Conservation (phyloP, 2,113 vertebrate species). For the Mobula hypostoma region DNA sequence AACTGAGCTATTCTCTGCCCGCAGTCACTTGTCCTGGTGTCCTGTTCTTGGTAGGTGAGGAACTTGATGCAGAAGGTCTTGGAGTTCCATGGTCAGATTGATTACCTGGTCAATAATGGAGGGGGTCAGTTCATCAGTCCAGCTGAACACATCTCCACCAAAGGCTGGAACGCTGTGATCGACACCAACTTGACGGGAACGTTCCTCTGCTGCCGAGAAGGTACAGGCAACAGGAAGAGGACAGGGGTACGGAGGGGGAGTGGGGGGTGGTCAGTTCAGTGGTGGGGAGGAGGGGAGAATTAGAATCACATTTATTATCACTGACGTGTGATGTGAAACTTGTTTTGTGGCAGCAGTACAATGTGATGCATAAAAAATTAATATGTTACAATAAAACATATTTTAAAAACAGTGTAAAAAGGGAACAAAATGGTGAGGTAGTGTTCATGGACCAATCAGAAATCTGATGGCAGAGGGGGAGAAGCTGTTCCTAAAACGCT, state of each 20-base stretch:
- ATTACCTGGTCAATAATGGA: conserved; percentile 88
- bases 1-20: neutral
- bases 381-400: too few relatives aligned
- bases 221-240: conserved; percentile 45
- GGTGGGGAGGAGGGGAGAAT: too few relatives aligned
- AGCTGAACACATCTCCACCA: conserved; percentile 63
- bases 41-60: conserved; percentile 66
- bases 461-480: too few relatives aligned
- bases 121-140: conserved; percentile 79
- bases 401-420: too few relatives aligned
- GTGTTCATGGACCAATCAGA: too few relatives aligned
- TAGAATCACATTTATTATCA: too few relatives aligned
- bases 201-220: conserved; percentile 88
- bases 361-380: too few relatives aligned
- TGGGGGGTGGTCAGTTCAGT: neutral
- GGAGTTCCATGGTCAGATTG: conserved; percentile 62
- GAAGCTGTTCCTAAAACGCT: too few relatives aligned
- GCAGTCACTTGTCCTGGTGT: neutral
- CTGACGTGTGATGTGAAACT: too few relatives aligned
- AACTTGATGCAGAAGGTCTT: conserved; percentile 69
- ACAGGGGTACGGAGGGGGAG: neutral
- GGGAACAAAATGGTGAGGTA: too few relatives aligned
- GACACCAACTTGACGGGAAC: conserved; percentile 91
- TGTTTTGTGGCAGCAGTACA: too few relatives aligned
- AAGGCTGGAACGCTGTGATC: conserved; percentile 89